These are phyloP conservation scores for Ophion costatus DNA, from an alignment of 2,888 invertebrate species.

Conservation along the genomic window DNA sequence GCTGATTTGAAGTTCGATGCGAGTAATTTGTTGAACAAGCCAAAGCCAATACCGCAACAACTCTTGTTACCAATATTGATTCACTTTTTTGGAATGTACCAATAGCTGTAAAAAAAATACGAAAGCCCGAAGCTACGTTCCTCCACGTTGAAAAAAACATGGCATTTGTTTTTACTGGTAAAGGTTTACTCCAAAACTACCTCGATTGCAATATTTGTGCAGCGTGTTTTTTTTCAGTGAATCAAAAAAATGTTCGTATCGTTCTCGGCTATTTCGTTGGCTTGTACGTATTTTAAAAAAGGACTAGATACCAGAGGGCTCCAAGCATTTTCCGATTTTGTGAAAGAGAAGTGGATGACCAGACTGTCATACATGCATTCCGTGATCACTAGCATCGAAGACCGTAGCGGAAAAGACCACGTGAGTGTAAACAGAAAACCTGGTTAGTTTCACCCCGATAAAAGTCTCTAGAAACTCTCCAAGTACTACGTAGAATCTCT, in stretches of 20 bases:
- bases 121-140: not conserved
- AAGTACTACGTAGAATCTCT: constrained; percentile 18
- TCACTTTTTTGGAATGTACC: not conserved
- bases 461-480: constrained; percentile 14
- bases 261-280: not conserved
- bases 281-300: not conserved
- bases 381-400: constrained; percentile 28
- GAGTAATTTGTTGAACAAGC: not conserved
- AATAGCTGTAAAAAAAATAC: not conserved
- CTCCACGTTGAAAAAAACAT: not conserved
- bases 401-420: constrained; percentile 10
- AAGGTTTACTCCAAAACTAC: not conserved
- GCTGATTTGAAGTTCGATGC: not conserved
- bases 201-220: not conserved
- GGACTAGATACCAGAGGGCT: not conserved
- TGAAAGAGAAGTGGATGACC: not conserved
- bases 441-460: constrained; percentile 5
- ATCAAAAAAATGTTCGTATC: not conserved
- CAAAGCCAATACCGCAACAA: not conserved
- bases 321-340: constrained; percentile 20
- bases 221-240: not conserved
- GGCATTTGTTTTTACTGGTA: not conserved
- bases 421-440: constrained; percentile 55
- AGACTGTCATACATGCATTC: not conserved
- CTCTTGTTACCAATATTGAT: not conserved